Evolutionary conservation across 1,140 invertebrate species (phyloP).

Genomic region (Magallana angulata): DNA sequence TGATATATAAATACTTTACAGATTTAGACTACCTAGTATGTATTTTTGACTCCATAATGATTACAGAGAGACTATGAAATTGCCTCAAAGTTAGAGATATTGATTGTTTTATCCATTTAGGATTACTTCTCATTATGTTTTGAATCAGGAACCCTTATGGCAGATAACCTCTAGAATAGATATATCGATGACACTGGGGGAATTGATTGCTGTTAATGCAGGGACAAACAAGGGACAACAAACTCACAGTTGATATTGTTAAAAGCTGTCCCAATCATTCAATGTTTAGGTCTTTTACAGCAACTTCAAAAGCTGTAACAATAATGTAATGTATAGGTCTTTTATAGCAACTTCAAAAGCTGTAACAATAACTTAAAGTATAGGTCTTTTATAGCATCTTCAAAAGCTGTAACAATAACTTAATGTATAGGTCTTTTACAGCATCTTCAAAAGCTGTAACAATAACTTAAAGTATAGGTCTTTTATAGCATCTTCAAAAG

Average conservation of each 20-base stretch:
- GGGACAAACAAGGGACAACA: not conserved
- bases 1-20: not conserved
- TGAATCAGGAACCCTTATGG: slow-evolving; percentile 11
- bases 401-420: too few species aligned
- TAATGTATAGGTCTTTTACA: too few species aligned
- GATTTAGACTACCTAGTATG: not conserved
- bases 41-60: not conserved
- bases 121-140: slow-evolving; percentile 28
- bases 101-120: slow-evolving; percentile 23
- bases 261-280: not conserved
- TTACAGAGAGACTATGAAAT: not conserved
- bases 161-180: slow-evolving; percentile 16
- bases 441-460: too few species aligned
- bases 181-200: slow-evolving; percentile 6
- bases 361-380: too few species aligned
- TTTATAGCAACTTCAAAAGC: too few species aligned
- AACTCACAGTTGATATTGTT: not conserved
- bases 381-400: too few species aligned
- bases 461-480: too few species aligned
- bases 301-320: too few species aligned
- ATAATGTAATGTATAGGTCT: too few species aligned
- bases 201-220: slow-evolving; percentile 13
- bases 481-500: too few species aligned
- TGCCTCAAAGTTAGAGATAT: slow-evolving; percentile 9
- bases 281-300: too few species aligned